Percentiles rank a stretch among this genome's conserved stretches.
Conservation (phyloP, 1,140 invertebrate species). For the Myzus persicae region DNA sequence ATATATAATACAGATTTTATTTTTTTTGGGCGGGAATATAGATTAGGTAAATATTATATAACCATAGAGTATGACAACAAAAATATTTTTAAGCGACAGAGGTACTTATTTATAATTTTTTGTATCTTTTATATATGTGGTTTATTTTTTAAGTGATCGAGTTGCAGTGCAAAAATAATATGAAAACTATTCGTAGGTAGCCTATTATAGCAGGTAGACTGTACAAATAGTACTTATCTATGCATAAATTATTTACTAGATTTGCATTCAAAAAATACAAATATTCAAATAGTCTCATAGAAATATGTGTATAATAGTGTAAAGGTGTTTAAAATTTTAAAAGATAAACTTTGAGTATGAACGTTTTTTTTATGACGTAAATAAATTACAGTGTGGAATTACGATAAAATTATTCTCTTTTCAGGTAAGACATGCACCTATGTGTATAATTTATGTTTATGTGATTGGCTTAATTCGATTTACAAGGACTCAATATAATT, state of each 20-base stretch:
- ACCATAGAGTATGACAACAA: background rate
- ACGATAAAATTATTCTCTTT: slow-evolving; percentile 10
- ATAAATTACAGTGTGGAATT: background rate
- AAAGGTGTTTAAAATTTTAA: background rate
- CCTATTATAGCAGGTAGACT: too few relatives aligned
- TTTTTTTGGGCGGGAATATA: background rate
- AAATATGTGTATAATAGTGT: background rate
- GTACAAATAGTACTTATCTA: too few relatives aligned
- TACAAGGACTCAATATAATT: slow-evolving; percentile 20
- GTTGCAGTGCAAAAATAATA: too few relatives aligned
- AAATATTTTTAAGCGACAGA: background rate
- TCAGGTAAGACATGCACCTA: background rate
- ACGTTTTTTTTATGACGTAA: slow-evolving; percentile 10
- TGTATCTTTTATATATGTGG: too few relatives aligned
- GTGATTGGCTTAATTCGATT: slow-evolving; percentile 29
- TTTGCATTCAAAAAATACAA: background rate
- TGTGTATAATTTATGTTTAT: slow-evolving; percentile 18
- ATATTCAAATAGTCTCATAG: background rate
- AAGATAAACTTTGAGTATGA: background rate
- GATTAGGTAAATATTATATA: background rate
- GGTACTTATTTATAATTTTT: background rate
- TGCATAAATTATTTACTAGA: background rate
- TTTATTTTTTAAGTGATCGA: too few relatives aligned
- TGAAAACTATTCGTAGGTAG: too few relatives aligned
- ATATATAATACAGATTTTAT: background rate